Percentiles rank a stretch among this genome's conserved stretches.
These are phyloP conservation scores for Micrasema minimum DNA, from an alignment of 1,140 invertebrate species.

Conservation along the genomic window DNA sequence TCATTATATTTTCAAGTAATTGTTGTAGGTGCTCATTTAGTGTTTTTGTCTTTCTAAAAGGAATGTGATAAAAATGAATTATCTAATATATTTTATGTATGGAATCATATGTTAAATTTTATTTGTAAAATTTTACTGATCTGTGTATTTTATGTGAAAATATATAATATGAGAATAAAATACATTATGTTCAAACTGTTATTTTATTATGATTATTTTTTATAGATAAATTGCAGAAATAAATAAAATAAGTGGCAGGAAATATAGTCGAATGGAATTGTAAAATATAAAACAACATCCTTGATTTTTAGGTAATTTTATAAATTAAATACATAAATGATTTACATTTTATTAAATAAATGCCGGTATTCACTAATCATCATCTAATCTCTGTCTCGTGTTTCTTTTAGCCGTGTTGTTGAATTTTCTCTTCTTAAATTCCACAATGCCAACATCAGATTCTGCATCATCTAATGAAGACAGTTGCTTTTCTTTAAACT, in stretches of 20 bases:
- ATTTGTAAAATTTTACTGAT: constrained; percentile 52
- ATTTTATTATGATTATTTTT: no score
- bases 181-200: constrained; percentile 42
- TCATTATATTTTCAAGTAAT: constrained; percentile 16
- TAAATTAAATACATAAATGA: no score
- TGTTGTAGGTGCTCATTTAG: constrained; percentile 42
- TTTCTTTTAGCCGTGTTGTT: constrained; percentile 66
- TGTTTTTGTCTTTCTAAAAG: constrained; percentile 41
- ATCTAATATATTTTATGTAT: constrained; percentile 53
- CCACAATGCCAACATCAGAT: constrained; percentile 54
- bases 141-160: constrained; percentile 54
- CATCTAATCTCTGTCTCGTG: constrained; percentile 68
- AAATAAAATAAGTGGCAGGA: no score
- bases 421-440: constrained; percentile 76
- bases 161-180: constrained; percentile 47
- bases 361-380: no score
- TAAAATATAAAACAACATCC: no score
- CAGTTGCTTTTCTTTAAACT: constrained; percentile 75
- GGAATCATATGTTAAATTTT: constrained; percentile 50
- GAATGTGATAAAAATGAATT: constrained; percentile 54
- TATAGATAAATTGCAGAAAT: constrained; percentile 9
- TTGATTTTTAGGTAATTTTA: no score
- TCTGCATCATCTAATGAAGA: constrained; percentile 65
- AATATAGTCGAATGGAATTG: no score
- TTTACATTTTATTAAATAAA: no score